Evolutionary conservation across 2,113 vertebrate species (phyloP).

Genomic region (Triplophysa siluroides): DNA sequence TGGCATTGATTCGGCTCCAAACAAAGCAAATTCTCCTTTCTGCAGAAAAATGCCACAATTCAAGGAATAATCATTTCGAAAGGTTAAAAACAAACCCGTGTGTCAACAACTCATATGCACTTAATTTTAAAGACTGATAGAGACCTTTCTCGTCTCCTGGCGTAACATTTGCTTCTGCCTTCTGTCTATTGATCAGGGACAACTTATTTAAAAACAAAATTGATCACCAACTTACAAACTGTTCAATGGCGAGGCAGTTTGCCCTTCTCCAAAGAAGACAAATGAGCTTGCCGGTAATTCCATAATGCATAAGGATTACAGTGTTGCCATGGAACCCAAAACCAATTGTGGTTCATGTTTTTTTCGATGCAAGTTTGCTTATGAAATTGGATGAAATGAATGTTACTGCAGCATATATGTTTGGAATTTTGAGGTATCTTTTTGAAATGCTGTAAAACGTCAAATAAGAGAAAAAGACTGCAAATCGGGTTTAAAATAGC

Average conservation of each 20-base stretch:
- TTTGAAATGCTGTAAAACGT: too few relatives aligned
- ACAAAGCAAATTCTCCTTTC: conserved; percentile 20
- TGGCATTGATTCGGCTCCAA: conserved; percentile 21
- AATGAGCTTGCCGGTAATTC: not conserved
- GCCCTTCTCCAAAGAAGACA: conserved; percentile 15
- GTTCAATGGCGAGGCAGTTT: conserved; percentile 10
- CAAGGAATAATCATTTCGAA: not conserved
- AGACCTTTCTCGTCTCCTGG: conserved; percentile 8
- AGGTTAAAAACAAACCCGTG: not conserved
- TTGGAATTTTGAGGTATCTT: too few relatives aligned
- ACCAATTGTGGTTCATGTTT: not conserved
- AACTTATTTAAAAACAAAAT: conserved; percentile 17
- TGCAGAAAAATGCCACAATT: not conserved
- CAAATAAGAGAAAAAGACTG: too few relatives aligned
- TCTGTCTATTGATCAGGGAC: conserved; percentile 14
- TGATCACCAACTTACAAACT: conserved; percentile 18
- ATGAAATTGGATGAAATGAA: conserved; percentile 1
- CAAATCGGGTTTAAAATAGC: too few relatives aligned
- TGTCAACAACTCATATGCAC: not conserved
- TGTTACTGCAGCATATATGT: not conserved
- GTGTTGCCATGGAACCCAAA: conserved; percentile 4
- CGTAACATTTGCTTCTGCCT: conserved; percentile 26
- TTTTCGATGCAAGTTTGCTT: not conserved
- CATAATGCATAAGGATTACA: conserved; percentile 14
- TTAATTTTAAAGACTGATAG: conserved; percentile 1